Conservation (phyloP, 2,113 vertebrate genomes). For the Nothocercus nigrocapillus region DNA sequence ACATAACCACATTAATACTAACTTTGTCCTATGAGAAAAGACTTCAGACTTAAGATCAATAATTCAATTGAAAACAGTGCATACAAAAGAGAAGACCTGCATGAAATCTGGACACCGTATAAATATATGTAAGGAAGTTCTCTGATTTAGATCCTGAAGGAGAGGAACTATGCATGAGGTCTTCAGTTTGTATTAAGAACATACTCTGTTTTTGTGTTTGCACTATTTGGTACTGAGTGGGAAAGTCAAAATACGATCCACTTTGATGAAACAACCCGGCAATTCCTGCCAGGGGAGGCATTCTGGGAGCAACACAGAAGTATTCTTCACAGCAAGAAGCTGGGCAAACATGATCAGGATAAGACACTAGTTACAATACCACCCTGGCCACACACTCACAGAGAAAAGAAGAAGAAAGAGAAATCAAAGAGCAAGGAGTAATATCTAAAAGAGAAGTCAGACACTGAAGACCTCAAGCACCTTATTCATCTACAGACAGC, state of each 20-base stretch:
- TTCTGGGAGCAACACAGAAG: neutral
- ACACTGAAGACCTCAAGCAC: neutral
- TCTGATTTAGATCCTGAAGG: conserved; percentile 15
- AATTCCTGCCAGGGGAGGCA: neutral
- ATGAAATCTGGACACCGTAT: neutral
- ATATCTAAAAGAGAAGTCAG: neutral
- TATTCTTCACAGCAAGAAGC: neutral
- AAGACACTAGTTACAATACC: neutral
- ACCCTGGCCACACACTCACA: neutral
- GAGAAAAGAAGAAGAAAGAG: neutral
- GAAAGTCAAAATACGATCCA: neutral
- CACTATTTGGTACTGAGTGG: neutral
- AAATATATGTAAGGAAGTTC: neutral
- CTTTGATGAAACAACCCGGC: neutral
- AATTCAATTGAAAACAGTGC: neutral
- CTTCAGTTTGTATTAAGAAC: neutral
- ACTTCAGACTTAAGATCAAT: neutral
- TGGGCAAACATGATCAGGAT: neutral
- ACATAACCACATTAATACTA: neutral
- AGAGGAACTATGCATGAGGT: neutral
- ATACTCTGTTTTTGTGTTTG: neutral
- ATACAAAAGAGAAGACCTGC: neutral
- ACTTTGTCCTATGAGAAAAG: neutral
- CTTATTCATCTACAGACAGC: neutral
- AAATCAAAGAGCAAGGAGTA: neutral